phyloP scores from a whole-genome alignment of 1,140 invertebrate genomes.

The Pteromalus puparum region DNA sequence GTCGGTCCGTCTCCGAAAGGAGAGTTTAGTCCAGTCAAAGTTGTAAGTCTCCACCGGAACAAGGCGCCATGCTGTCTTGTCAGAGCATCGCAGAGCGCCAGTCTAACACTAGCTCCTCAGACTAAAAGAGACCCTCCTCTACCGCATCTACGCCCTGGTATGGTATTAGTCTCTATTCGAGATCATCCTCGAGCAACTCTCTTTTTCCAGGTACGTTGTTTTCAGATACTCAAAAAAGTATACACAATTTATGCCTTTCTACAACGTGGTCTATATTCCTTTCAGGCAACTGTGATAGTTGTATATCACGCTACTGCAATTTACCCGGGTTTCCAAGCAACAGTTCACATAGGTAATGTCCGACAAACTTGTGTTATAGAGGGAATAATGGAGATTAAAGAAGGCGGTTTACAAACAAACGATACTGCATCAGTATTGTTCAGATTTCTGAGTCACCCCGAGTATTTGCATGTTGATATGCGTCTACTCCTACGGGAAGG shows the following conservation, averaged over 20 bases:
- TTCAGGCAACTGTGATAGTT: conserved; percentile 89
- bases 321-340: conserved; percentile 92
- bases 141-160: conserved; percentile 85
- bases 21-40: conserved; percentile 85
- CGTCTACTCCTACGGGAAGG: conserved; percentile 93
- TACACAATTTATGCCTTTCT: conserved; percentile 11
- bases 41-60: conserved; percentile 93
- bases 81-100: conserved; percentile 92
- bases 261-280: conserved; percentile 26
- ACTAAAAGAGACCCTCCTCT: conserved; percentile 76
- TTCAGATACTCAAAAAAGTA: background rate
- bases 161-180: conserved; percentile 81
- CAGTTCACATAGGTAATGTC: conserved; percentile 95
- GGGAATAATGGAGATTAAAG: conserved; percentile 78
- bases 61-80: conserved; percentile 91
- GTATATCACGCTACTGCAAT: conserved; percentile 91
- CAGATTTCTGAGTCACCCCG: conserved; percentile 91
- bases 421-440: conserved; percentile 92
- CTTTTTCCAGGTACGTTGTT: conserved; percentile 83
- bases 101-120: conserved; percentile 83
- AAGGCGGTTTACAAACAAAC: conserved; percentile 83
- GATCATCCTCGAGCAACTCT: conserved; percentile 81
- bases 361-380: conserved; percentile 94
- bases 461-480: conserved; percentile 93
- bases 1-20: conserved; percentile 92